Evolutionary conservation across 2,797 vertebrate genomes (phyloP), one percentile per base, ranked within the genome.

Genomic region (Chelon auratus): DNA sequence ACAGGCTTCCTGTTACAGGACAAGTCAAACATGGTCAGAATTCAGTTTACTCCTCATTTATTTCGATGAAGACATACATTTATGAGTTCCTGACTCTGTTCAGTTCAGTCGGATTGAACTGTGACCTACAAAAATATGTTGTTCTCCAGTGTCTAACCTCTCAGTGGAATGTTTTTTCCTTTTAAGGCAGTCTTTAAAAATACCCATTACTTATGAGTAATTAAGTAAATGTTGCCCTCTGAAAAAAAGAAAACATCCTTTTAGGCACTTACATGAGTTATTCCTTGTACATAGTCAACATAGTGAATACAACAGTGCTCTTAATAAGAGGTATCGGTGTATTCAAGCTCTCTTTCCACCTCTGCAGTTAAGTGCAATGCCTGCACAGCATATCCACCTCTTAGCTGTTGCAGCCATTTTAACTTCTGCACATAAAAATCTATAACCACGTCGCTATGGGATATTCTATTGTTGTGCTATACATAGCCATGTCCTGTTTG

Each of bases 361-460:
- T 7, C 37, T 57, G 20, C 45, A 57, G 3, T 17, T 8, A 18
- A 24, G 57, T 71, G 36, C 48, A 20, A 51, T 61, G 42, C n/a
- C 15, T 61, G 6, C 5, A 45, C 14, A 53, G 20, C 17, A 50
- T 62, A 59, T 47, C 39, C 43, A 57, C n/a, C 0, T 58, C 5
- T 71, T 50, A 59, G 55, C 33, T 26, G 53, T 10, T 63, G 64
- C n/a, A 67, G 68, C 14, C 40, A 59, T 75, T 30, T 74, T 40
- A 42, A 64, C 58, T 11, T 73, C 51, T 54, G 15, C 5, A 52
- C 59, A 36, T 54, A 47, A 63, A 82, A 48, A 80, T 75, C 73
- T 51, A 78, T 71, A 61, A 40, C 30, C 33, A 22, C 14, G 33
- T 48, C 58, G 22, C 64, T 20, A 62, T 50, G 54, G 15, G 47